Percentiles rank a stretch among this genome's conserved stretches.
phyloP scores from a whole-genome alignment of 2,888 invertebrate species.

The Himalopsyche japonica region DNA sequence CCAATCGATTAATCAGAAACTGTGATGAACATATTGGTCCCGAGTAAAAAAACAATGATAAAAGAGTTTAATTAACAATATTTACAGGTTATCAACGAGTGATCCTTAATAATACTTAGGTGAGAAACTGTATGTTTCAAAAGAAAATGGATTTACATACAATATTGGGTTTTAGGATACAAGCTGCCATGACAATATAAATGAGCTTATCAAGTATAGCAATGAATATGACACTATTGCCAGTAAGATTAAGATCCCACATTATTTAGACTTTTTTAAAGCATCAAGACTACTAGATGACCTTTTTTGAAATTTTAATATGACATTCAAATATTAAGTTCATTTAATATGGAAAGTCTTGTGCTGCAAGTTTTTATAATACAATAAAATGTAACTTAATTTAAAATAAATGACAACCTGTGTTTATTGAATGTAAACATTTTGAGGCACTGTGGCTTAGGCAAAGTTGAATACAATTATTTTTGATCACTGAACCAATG shows the following conservation, averaged over 20 bases:
- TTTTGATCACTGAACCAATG: not conserved
- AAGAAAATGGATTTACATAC: not conserved
- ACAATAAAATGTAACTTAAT: too few species aligned
- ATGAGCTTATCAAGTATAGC: not conserved
- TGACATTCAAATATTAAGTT: too few species aligned
- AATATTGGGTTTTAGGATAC: not conserved
- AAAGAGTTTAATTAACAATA: not conserved
- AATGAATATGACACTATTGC: too few species aligned
- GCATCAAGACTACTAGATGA: too few species aligned
- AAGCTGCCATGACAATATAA: not conserved
- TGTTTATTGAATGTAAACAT: too few species aligned
- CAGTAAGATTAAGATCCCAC: too few species aligned
- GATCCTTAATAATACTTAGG: not conserved
- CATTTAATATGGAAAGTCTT: too few species aligned
- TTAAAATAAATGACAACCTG: too few species aligned
- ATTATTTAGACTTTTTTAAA: too few species aligned
- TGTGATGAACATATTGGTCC: not conserved
- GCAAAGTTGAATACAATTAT: not conserved
- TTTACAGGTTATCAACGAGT: not conserved
- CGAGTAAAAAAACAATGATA: not conserved
- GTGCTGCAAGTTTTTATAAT: too few species aligned
- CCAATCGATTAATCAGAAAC: not conserved
- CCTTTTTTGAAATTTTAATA: too few species aligned
- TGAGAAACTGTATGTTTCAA: not conserved
- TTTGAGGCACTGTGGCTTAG: constrained; percentile 14